Conservation (phyloP, 2,888 invertebrate species). For the Sarcophaga variegata region DNA sequence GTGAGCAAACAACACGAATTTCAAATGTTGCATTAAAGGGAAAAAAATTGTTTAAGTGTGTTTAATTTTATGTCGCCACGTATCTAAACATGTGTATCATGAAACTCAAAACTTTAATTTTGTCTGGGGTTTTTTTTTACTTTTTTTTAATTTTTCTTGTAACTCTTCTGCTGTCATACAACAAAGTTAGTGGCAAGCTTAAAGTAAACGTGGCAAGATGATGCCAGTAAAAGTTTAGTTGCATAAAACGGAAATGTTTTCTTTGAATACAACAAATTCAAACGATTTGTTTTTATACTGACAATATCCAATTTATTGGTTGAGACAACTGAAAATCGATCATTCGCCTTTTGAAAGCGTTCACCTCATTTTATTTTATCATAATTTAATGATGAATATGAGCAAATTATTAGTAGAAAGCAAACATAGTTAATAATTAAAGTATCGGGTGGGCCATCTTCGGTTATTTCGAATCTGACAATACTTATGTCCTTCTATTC, state of each 20-base stretch:
- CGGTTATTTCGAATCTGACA: too few species aligned
- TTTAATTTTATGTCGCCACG: conserved; percentile 78
- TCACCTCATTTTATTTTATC: too few species aligned
- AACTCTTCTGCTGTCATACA: not conserved
- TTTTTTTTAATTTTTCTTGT: conserved; percentile 5
- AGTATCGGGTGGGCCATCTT: too few species aligned
- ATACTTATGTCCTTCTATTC: too few species aligned
- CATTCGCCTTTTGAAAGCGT: too few species aligned
- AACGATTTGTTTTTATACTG: not conserved
- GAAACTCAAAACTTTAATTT: conserved; percentile 55
- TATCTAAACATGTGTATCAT: conserved; percentile 80
- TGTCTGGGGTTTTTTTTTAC: conserved; percentile 17
- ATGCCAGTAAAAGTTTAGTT: not conserved
- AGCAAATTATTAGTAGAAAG: too few species aligned
- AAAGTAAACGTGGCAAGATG: not conserved
- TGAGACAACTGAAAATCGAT: too few species aligned
- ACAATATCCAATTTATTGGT: too few species aligned
- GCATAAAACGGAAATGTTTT: not conserved
- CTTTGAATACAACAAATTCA: not conserved
- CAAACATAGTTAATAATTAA: too few species aligned
- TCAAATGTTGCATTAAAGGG: conserved; percentile 44
- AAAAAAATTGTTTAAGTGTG: conserved; percentile 70
- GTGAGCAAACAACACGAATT: conserved; percentile 58
- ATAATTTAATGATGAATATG: too few species aligned
- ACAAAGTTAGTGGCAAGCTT: conserved; percentile 10